Percentiles rank a stretch among this genome's conserved stretches.
Evolutionary conservation across 1,140 invertebrate species (phyloP).

Genomic region (Pogonomyrmex barbatus): DNA sequence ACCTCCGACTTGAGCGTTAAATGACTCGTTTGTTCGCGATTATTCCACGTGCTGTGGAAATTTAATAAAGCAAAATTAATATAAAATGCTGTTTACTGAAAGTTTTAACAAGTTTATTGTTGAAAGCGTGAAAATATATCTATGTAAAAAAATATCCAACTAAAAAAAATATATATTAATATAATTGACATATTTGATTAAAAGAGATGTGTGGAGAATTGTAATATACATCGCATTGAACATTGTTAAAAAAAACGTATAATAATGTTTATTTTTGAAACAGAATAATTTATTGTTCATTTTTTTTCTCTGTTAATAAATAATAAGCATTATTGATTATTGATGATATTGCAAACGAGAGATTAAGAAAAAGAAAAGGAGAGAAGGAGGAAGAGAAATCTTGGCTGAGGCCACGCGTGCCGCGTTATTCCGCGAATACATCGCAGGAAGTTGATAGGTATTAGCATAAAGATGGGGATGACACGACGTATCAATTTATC

Average conservation of each 20-base stretch:
- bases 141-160: background rate
- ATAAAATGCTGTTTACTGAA: background rate
- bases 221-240: background rate
- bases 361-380: too few relatives aligned
- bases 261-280: background rate
- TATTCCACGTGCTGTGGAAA: background rate
- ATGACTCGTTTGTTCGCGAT: background rate
- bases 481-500: slow-evolving; percentile 44
- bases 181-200: background rate
- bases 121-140: background rate
- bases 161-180: background rate
- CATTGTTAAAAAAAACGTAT: background rate
- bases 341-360: background rate
- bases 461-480: slow-evolving; percentile 1
- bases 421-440: slow-evolving; percentile 33
- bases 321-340: background rate
- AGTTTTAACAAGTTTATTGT: background rate
- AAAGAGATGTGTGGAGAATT: background rate
- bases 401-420: background rate
- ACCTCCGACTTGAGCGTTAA: background rate
- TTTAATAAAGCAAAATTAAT: background rate
- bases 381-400: background rate
- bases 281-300: background rate
- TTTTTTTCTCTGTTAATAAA: background rate
- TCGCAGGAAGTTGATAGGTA: slow-evolving; percentile 5